Base-by-base conservation (phyloP, 23 tunicate species). In the Clavelina lepadiformis region DNA sequence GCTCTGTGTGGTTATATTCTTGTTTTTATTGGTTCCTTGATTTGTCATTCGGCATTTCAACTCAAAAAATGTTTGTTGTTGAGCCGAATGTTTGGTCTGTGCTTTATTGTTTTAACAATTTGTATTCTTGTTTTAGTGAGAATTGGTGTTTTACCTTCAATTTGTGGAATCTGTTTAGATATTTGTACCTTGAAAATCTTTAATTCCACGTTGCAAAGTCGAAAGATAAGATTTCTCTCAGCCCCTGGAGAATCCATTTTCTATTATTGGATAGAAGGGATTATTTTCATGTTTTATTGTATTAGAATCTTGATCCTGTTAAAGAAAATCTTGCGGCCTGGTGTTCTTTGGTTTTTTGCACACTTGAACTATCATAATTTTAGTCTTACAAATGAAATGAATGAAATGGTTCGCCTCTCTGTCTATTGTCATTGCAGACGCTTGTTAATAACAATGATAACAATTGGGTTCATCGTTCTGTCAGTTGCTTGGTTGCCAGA, bases 161-260 rank as follows among this genome's bases (percentile, higher is more conserved):
- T 74, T 24, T 73, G 88, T 74, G 96, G 96, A 1, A 33, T 79
- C 35, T 86, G 95, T 85, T 44, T 86, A 31, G 95, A 86, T 65
- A 78, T 86, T 33, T 88, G 96, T 51, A 60, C 96, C 0, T 52
- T 88, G 45, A 65, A 82, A 27, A 21, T 88, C 3, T 75, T 88
- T 50, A 74, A 88, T 35, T 38, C 77, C 15, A 80, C 96, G 0
- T 18, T 80, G 11, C 36, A 62, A 35, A 71, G 53, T 8, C 68
- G 95, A 3, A 24, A 33, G 3, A 53, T 38, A 32, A 66, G 53
- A 11, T 88, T 73, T 54, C 28, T 69, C 5, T 23, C 29, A 21
- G 51, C 87, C 1, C 96, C 96, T 6, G 96, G 96, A 29, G 37
- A 68, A 2, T 73, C 81, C 22, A 46, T 72, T 63, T 82, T 82